Evolutionary conservation across 2,888 invertebrate species (phyloP).

Genomic region (Lordiphosa andalusiaca): DNA sequence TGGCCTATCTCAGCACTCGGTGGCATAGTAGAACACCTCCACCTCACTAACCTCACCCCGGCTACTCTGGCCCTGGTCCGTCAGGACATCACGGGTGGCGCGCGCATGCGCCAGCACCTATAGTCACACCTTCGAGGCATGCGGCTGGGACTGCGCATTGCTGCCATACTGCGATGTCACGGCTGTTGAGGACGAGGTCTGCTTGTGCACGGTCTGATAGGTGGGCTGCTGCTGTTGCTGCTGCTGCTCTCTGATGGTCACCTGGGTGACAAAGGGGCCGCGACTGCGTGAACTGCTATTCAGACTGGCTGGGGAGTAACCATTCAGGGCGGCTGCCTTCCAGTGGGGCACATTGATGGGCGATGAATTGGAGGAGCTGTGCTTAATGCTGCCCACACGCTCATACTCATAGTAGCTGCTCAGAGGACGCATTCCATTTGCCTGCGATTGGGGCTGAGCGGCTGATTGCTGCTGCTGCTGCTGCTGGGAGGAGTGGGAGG

Average conservation of each 20-base stretch:
- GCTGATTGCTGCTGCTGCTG: constrained; percentile 60
- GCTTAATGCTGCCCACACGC: constrained; percentile 81
- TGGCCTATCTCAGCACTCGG: constrained; percentile 61
- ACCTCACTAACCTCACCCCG: constrained; percentile 50
- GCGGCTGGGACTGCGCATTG: constrained; percentile 68
- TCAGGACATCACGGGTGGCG: constrained; percentile 58
- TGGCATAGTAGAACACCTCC: constrained; percentile 76
- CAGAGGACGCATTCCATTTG: constrained; percentile 83
- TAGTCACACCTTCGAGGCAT: constrained; percentile 81
- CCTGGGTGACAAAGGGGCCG: constrained; percentile 84
- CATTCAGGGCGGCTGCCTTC: constrained; percentile 78
- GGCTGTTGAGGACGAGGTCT: constrained; percentile 19
- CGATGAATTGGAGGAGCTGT: constrained; percentile 64
- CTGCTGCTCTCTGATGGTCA: constrained; percentile 82
- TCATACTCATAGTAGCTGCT: constrained; percentile 94
- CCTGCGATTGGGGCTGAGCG: constrained; percentile 32
- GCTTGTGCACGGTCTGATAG: constrained; percentile 77
- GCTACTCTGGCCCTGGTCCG: constrained; percentile 15
- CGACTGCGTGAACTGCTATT: constrained; percentile 80
- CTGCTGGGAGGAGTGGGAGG: constrained; percentile 32
- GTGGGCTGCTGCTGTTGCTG: constrained; percentile 71
- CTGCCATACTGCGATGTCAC: constrained; percentile 62
- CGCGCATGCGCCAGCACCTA: constrained; percentile 78
- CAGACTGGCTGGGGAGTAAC: constrained; percentile 75
- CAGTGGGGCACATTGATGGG: constrained; percentile 76